Evolutionary conservation across 2,888 invertebrate genomes (phyloP), one percentile per base, ranked within the genome.

Genomic region (Lasioglossum calceatum): DNA sequence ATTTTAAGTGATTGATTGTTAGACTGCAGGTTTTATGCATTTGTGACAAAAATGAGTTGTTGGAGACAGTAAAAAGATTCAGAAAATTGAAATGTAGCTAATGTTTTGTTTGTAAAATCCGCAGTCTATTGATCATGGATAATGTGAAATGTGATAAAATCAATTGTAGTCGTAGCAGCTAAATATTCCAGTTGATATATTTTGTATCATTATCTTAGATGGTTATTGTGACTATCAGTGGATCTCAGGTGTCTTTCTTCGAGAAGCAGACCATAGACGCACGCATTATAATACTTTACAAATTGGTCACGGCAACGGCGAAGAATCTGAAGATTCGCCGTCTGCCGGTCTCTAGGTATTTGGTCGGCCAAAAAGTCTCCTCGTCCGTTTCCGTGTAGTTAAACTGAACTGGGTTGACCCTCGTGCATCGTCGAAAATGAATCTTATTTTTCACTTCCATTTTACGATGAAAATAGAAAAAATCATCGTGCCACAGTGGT

Each of bases 281-380:
- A 80, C 89, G 88, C 85, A 75, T 44, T 47, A 79, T 89, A 91
- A 91, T 91, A 91, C 87, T 91, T 91, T 90, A 91, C 91, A 91
- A 88, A 54, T 71, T 85, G 36, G 71, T 87, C 83, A 70, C 85
- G 79, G 54, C 70, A 39, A 36, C 81, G 64, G 14, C 78, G 72
- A n/a, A 42, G n/a, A 84, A 77, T 78, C 70, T 75, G 42, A 87
- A 78, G 84, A 71, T 75, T 78, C 87, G 87, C 75, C 75, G 54
- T 10, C 23, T 10, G 70, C 70, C 70, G 39, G 23, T 23, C 70
- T 70, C 70, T 39, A 23, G 10, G 70, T 70, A 70, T 70, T 39
- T 39, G 70, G 23, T 39, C 70, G 70, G 39, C 12, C 70, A 12
- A 70, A 23, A 70, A 39, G 70, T 23, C 39, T 23, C 64, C 64